Conservation (phyloP, 2,797 vertebrate species). For the Austrolebias charrua region DNA sequence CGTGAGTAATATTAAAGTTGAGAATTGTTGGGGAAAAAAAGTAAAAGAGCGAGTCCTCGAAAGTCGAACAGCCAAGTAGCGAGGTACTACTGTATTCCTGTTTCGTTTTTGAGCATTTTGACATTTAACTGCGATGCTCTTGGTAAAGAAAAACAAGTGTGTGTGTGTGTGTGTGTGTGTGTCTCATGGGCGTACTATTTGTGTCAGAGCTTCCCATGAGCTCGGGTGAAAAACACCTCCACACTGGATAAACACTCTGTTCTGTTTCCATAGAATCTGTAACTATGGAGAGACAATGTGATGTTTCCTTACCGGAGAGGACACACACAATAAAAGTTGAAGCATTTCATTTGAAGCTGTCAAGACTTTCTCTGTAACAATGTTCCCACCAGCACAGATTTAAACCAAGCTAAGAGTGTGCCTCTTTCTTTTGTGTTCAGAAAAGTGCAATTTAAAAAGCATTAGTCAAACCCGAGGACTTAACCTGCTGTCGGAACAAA, state of each 20-base stretch:
- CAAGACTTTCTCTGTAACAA: slow-evolving; percentile 32
- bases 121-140: slow-evolving; percentile 44
- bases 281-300: slow-evolving; percentile 61
- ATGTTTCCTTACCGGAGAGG: slow-evolving; percentile 36
- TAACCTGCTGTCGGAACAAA: slow-evolving; percentile 25
- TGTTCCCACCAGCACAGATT: slow-evolving; percentile 11
- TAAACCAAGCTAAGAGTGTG: background rate
- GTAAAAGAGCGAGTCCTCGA: too few species aligned
- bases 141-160: slow-evolving; percentile 29
- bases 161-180: slow-evolving; percentile 18
- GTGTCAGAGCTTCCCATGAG: slow-evolving; percentile 52
- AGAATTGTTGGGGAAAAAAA: too few species aligned
- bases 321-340: slow-evolving; percentile 2
- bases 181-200: slow-evolving; percentile 5
- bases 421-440: slow-evolving; percentile 13
- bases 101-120: slow-evolving; percentile 20
- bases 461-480: slow-evolving; percentile 36
- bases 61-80: too few species aligned
- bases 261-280: slow-evolving; percentile 73
- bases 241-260: slow-evolving; percentile 63
- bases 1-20: too few species aligned
- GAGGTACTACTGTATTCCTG: background rate
- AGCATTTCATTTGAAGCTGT: slow-evolving; percentile 39
- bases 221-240: slow-evolving; percentile 50
- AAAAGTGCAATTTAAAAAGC: slow-evolving; percentile 53